These are phyloP conservation scores for Saimiri boliviensis DNA, from an alignment of 2,113 vertebrate species.

Conservation along the genomic window DNA sequence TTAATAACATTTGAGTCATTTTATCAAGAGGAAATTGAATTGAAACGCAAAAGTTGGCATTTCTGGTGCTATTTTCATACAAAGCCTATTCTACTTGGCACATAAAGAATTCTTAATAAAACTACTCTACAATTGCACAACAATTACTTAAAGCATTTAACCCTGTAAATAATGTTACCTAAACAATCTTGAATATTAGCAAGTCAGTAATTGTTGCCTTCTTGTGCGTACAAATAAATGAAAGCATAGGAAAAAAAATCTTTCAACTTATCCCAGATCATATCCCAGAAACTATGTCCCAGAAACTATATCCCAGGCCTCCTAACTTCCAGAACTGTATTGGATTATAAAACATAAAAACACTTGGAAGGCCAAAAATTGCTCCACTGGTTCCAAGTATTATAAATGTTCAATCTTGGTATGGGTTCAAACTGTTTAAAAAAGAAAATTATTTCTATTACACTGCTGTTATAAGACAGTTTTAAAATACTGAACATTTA, in stretches of 20 bases:
- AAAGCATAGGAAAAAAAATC: background rate
- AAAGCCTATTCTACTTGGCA: background rate
- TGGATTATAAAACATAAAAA: background rate
- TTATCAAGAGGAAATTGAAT: slow-evolving; percentile 2
- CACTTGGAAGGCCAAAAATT: background rate
- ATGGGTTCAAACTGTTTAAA: background rate
- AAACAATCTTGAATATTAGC: background rate
- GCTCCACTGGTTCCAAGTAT: background rate
- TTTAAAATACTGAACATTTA: background rate
- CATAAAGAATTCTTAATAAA: slow-evolving; percentile 32
- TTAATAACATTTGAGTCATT: background rate
- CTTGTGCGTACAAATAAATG: background rate
- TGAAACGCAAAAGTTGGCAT: background rate
- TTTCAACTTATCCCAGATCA: background rate
- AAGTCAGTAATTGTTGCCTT: background rate
- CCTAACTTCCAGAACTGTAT: background rate
- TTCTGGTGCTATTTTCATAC: background rate
- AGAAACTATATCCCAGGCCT: background rate
- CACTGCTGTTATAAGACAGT: background rate
- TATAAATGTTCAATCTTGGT: background rate
- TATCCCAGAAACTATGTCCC: background rate
- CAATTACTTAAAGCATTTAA: slow-evolving; percentile 6
- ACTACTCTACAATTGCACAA: background rate
- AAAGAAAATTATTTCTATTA: background rate
- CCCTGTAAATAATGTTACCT: background rate